phyloP scores from a whole-genome alignment of 2,797 vertebrate species.

The Catostomus latipinnis region DNA sequence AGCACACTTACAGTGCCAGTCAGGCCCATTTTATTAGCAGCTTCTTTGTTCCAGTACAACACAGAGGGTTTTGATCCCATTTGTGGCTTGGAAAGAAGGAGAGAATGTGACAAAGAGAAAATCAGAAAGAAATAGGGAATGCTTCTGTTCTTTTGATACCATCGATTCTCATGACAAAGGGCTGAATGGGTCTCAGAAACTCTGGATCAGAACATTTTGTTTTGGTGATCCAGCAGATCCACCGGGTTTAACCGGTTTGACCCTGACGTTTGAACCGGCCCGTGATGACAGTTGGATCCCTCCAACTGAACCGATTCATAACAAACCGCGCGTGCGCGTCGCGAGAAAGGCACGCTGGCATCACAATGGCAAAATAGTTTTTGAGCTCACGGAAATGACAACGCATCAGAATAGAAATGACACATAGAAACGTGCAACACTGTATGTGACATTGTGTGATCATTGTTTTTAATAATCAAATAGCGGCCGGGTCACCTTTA shows the following conservation, averaged over 20 bases:
- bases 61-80: not conserved
- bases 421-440: not conserved
- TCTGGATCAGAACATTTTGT: slow-evolving; percentile 9
- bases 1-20: not conserved
- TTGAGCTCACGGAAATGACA: not conserved
- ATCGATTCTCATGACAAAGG: slow-evolving; percentile 2
- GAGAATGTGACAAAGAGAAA: slow-evolving; percentile 1
- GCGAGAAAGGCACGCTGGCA: not conserved
- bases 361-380: slow-evolving; percentile 28
- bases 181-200: not conserved
- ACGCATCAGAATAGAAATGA: not conserved
- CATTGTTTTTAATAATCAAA: not conserved
- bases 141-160: not conserved
- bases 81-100: slow-evolving; percentile 5
- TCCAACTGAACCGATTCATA: not conserved
- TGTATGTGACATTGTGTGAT: too few species aligned
- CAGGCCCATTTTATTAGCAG: slow-evolving; percentile 4
- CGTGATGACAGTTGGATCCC: slow-evolving; percentile 3
- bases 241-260: too few species aligned
- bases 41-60: not conserved
- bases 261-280: not conserved
- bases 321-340: slow-evolving; percentile 19
- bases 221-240: too few species aligned
- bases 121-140: not conserved
- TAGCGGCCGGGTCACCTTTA: not conserved